Evolutionary conservation across 2,888 invertebrate species (phyloP).

Genomic region (Smittia aterrima): DNA sequence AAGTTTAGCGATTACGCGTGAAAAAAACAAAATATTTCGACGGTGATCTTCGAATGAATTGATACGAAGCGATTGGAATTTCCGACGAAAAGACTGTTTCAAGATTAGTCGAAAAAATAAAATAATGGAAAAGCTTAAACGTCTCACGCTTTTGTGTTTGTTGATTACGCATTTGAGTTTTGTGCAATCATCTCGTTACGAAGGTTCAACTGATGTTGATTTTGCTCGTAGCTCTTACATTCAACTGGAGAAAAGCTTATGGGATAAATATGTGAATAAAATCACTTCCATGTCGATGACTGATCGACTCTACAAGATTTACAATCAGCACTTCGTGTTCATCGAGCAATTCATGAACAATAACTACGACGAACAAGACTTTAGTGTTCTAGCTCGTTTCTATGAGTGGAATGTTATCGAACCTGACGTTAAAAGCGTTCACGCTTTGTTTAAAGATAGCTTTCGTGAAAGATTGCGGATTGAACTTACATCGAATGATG

Average conservation of each 20-base stretch:
- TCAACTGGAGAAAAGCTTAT: conserved; percentile 24
- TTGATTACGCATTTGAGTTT: no score
- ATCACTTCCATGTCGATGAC: neutral
- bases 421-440: conserved; percentile 62
- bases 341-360: conserved; percentile 44
- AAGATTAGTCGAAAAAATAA: no score
- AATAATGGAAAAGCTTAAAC: no score
- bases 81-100: no score
- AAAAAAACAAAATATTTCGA: no score
- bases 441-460: conserved; percentile 62
- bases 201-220: conserved; percentile 35
- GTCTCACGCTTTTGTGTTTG: no score
- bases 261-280: conserved; percentile 36
- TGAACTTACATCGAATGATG: conserved; percentile 46
- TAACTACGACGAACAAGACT: conserved; percentile 45
- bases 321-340: conserved; percentile 50
- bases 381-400: conserved; percentile 52
- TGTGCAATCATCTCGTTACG: neutral
- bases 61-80: no score
- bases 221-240: conserved; percentile 21
- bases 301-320: conserved; percentile 48
- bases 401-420: conserved; percentile 67
- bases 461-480: conserved; percentile 59
- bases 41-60: no score
- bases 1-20: no score